Evolutionary conservation across 2,113 vertebrate species (phyloP).

Genomic region (Pardalotus punctatus): DNA sequence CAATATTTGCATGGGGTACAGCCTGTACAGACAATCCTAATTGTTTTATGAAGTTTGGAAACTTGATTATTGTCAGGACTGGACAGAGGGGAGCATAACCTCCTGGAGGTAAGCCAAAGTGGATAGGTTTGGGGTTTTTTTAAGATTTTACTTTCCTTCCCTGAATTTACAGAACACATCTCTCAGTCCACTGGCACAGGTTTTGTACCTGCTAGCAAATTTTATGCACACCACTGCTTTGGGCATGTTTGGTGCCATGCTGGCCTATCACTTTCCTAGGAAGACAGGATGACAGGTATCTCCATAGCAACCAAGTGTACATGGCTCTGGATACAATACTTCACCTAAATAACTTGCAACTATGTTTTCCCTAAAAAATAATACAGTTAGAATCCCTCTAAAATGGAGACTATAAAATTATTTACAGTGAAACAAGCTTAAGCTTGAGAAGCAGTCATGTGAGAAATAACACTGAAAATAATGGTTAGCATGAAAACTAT

Average conservation of each 20-base stretch:
- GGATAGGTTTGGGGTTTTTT: neutral
- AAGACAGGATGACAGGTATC: neutral
- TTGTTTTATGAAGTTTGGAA: neutral
- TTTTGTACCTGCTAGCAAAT: neutral
- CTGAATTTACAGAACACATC: neutral
- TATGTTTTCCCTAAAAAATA: neutral
- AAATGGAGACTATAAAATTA: neutral
- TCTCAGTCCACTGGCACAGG: neutral
- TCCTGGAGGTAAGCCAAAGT: neutral
- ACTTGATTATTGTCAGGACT: neutral
- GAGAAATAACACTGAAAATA: neutral
- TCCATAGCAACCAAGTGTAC: neutral
- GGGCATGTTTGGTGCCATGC: accelerated
- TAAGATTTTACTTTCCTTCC: neutral
- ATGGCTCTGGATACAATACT: neutral
- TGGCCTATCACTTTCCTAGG: neutral
- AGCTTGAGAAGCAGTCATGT: neutral
- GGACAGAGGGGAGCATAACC: neutral
- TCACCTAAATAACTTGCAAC: neutral
- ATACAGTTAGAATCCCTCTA: neutral
- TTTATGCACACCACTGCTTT: neutral
- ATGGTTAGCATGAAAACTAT: neutral
- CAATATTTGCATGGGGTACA: too few relatives aligned
- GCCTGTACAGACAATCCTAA: neutral
- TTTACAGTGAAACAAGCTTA: neutral